Base-by-base conservation (phyloP, 92 coral and sea anemone genomes). In the Plumapathes pennacea region DNA sequence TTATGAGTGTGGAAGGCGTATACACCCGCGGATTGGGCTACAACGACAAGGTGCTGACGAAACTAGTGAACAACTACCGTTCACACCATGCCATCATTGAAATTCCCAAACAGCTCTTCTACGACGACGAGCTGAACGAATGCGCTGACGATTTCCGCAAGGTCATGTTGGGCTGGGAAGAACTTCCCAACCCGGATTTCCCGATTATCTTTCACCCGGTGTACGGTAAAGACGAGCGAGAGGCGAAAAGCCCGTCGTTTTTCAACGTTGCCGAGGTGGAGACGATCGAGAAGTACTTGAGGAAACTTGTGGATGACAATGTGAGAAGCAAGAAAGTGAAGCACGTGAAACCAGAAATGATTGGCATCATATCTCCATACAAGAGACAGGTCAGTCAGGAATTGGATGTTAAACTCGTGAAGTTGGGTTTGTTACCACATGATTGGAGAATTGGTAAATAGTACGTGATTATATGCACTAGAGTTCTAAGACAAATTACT, bases 251-350 rank as follows among this genome's bases (percentile, higher is more conserved):
- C 23, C 92, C 92, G 24, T 85, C 92, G 10, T 85, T 85, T 70
- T 85, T 85, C 58, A 85, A 85, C 42, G 86, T 85, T 50, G 73
- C 86, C 1, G 92, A 85, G 48, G 86, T 85, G n/a, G 86, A 79
- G 32, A 85, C 92, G n/a, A 60, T 85, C 51, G 92, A 85, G 38
- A 75, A 67, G 9, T 85, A 85, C 57, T 57, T 79, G 52, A 78
- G 27, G 75, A 79, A 85, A 46, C 86, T 85, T 29, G 49, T 85
- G 56, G 92, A 85, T 30, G 76, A 73, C 21, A 73, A 54, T 1
- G 86, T 55, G 42, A 79, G 92, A 70, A 74, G 83, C 58, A 60
- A 56, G 23, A 60, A 64, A 22, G 54, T 79, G 43, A 64, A 72
- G 51, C 76, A 71, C 38, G 24, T 85, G n/a, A 53, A 33, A 15